A percentile compares a stretch with the other conserved stretches of the same genome.
These are phyloP conservation scores for Amblyopsis hoosieri DNA, from an alignment of 2,797 vertebrate species.

Conservation along the genomic window DNA sequence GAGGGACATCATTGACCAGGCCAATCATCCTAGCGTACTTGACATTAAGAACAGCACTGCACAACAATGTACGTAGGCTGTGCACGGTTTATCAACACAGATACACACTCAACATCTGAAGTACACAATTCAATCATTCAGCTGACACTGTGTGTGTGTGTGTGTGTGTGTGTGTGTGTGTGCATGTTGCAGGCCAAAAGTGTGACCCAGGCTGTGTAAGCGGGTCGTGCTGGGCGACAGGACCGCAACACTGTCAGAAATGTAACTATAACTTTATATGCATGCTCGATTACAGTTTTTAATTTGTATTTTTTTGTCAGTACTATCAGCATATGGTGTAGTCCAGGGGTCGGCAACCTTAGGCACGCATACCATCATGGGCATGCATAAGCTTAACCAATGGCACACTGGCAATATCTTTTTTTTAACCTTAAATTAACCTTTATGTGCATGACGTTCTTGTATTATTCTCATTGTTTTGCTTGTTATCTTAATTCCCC, in stretches of 20 bases:
- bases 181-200: constrained; percentile 74
- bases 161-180: constrained; percentile 2
- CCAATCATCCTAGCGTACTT: constrained; percentile 50
- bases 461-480: too few relatives aligned
- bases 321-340: too few relatives aligned
- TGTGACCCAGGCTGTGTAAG: constrained; percentile 84
- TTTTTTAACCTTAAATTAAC: too few relatives aligned
- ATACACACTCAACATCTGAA: too few relatives aligned
- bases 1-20: constrained; percentile 81
- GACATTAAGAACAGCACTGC: constrained; percentile 5
- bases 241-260: constrained; percentile 87
- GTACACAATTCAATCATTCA: neutral
- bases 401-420: too few relatives aligned
- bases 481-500: too few relatives aligned
- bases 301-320: too few relatives aligned
- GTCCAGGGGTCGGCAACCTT: too few relatives aligned
- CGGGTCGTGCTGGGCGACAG: constrained; percentile 88
- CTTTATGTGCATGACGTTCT: too few relatives aligned
- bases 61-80: constrained; percentile 40
- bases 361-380: too few relatives aligned
- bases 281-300: neutral
- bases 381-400: too few relatives aligned
- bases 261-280: constrained; percentile 67
- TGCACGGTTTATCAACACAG: too few relatives aligned
- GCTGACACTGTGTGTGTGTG: neutral